Evolutionary conservation across 2,888 invertebrate genomes (phyloP).

Genomic region (Phania funesta): DNA sequence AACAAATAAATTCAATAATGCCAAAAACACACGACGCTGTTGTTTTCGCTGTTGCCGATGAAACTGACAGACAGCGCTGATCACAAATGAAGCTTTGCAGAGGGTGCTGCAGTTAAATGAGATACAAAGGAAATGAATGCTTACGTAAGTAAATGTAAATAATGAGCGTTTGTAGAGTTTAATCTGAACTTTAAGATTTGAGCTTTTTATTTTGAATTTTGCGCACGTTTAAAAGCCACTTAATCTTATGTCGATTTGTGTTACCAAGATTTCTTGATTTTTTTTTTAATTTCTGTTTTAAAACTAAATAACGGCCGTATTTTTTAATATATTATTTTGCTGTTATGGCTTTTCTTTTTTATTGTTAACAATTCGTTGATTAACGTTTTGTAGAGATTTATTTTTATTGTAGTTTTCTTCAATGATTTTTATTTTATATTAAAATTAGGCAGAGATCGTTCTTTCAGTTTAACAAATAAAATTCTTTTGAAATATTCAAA

Average conservation of each 20-base stretch:
- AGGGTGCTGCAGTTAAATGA: conserved; percentile 15
- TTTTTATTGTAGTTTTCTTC: neutral
- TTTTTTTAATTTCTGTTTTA: neutral
- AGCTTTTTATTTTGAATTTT: neutral
- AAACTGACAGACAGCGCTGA: conserved; percentile 20
- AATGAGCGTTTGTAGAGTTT: neutral
- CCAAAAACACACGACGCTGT: conserved; percentile 29
- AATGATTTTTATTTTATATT: conserved; percentile 24
- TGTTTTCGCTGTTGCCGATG: neutral
- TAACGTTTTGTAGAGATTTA: neutral
- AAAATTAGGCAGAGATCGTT: conserved; percentile 50
- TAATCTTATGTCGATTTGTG: conserved; percentile 8
- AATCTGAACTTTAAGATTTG: conserved; percentile 26
- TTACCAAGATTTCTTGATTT: neutral
- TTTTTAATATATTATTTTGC: neutral
- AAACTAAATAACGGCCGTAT: conserved; percentile 50
- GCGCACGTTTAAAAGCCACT: conserved; percentile 10
- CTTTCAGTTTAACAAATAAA: conserved; percentile 45
- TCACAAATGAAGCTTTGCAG: conserved; percentile 35
- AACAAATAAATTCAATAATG: conserved; percentile 41
- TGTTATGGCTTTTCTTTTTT: conserved; percentile 17
- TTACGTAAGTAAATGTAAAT: conserved; percentile 33
- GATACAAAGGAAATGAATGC: conserved; percentile 24
- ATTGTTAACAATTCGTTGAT: conserved; percentile 62
- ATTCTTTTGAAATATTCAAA: conserved; percentile 51